Evolutionary conservation across 2,888 invertebrate species (phyloP).

Genomic region (Spicauda simplicius): DNA sequence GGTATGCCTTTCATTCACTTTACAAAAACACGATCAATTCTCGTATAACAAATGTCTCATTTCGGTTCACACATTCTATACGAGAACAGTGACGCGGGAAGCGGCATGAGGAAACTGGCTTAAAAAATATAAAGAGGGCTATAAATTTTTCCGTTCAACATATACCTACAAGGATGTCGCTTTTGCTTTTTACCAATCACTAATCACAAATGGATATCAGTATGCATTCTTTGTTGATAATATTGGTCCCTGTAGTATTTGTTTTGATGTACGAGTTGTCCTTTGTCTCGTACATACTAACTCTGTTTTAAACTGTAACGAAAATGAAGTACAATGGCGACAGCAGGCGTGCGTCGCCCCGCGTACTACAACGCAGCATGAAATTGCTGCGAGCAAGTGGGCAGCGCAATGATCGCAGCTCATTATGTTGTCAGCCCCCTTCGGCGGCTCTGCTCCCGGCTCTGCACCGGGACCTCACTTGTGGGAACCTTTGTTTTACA

Average conservation of each 20-base stretch:
- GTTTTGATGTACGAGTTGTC: neutral
- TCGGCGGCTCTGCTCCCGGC: conserved; percentile 3
- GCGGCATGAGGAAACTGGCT: neutral
- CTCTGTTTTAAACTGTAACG: too few species aligned
- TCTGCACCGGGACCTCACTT: conserved; percentile 18
- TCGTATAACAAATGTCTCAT: neutral
- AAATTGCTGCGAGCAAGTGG: neutral
- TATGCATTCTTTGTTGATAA: too few species aligned
- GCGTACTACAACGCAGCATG: neutral
- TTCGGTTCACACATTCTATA: neutral
- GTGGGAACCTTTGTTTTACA: conserved; percentile 41
- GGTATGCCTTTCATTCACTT: conserved; percentile 24
- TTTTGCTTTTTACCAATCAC: too few species aligned
- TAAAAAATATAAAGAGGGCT: too few species aligned
- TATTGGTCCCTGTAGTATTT: neutral
- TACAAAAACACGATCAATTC: conserved; percentile 8
- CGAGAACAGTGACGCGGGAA: neutral
- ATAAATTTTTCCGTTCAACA: too few species aligned
- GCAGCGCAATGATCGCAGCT: conserved; percentile 8
- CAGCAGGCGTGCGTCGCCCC: neutral
- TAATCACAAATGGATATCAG: too few species aligned
- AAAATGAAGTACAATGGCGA: neutral
- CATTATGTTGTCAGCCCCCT: conserved; percentile 28
- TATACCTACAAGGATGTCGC: too few species aligned
- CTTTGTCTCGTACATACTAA: too few species aligned